Conservation (phyloP, 1,140 invertebrate species). For the Drosophila miranda region DNA sequence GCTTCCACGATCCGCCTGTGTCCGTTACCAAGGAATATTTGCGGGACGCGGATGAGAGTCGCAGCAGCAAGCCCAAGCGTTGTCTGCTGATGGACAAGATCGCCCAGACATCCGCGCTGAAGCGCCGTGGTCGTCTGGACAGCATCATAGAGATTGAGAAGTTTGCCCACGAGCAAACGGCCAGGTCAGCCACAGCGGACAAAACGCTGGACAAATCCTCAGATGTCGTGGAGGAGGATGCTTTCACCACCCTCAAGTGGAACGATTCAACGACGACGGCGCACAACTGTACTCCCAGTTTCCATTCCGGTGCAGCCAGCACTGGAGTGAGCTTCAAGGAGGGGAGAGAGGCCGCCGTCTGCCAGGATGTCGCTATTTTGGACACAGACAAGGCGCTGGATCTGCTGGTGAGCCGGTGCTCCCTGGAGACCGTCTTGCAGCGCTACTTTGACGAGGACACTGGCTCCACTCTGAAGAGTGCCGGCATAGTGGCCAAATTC, state of each 20-base stretch:
- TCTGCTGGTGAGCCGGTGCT: slow-evolving; percentile 51
- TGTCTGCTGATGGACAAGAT: slow-evolving; percentile 61
- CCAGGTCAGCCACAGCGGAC: slow-evolving; percentile 53
- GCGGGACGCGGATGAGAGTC: slow-evolving; percentile 65
- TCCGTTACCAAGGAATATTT: slow-evolving; percentile 82
- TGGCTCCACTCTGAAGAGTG: slow-evolving; percentile 43
- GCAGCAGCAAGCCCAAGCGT: slow-evolving; percentile 68
- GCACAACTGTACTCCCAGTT: slow-evolving; percentile 11
- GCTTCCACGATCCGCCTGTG: slow-evolving; percentile 89
- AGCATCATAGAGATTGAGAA: slow-evolving; percentile 79
- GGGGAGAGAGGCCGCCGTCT: neutral
- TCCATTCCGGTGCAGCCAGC: neutral
- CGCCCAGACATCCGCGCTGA: slow-evolving; percentile 52
- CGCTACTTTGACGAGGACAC: slow-evolving; percentile 55
- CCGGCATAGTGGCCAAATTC: slow-evolving; percentile 58
- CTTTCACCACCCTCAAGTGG: slow-evolving; percentile 62
- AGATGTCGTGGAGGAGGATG: slow-evolving; percentile 51
- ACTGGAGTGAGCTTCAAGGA: slow-evolving; percentile 12
- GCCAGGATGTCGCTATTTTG: slow-evolving; percentile 39
- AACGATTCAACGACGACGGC: slow-evolving; percentile 52
- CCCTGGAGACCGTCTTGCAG: slow-evolving; percentile 65
- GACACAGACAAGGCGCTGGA: slow-evolving; percentile 53
- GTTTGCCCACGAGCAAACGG: slow-evolving; percentile 64
- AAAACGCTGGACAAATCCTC: slow-evolving; percentile 56
- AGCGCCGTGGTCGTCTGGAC: slow-evolving; percentile 70